A percentile compares a stretch with the other conserved stretches of the same genome.
Evolutionary conservation across 1,140 invertebrate species (phyloP).

Genomic region (Laupala kohalensis): DNA sequence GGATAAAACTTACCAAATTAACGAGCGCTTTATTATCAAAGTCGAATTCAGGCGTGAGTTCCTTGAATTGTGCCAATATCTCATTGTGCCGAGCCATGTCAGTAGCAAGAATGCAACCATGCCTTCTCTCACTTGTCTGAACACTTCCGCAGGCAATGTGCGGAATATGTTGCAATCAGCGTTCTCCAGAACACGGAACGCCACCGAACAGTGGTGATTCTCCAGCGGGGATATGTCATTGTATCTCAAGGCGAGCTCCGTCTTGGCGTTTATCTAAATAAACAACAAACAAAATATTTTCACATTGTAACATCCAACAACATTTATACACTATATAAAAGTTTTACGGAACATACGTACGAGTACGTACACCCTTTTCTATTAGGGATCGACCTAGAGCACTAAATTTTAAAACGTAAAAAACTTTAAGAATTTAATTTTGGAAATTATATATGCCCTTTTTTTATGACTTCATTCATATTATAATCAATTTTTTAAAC

Average conservation of each 20-base stretch:
- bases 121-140: slow-evolving; percentile 52
- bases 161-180: slow-evolving; percentile 66
- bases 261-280: slow-evolving; percentile 62
- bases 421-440: too few relatives aligned
- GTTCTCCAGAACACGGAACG: slow-evolving; percentile 65
- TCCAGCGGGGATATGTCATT: slow-evolving; percentile 82
- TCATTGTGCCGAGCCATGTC: slow-evolving; percentile 83
- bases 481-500: too few relatives aligned
- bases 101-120: slow-evolving; percentile 73
- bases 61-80: slow-evolving; percentile 64
- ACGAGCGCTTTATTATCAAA: slow-evolving; percentile 60
- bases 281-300: too few relatives aligned
- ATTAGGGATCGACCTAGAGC: too few relatives aligned
- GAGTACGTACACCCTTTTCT: too few relatives aligned
- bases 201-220: slow-evolving; percentile 80
- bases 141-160: slow-evolving; percentile 48
- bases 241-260: slow-evolving; percentile 71
- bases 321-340: neutral
- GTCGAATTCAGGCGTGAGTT: slow-evolving; percentile 56
- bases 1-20: slow-evolving; percentile 61
- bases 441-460: too few relatives aligned
- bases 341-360: too few relatives aligned
- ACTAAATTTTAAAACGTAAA: too few relatives aligned
- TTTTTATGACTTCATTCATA: too few relatives aligned
- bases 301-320: neutral